Conservation (phyloP, 1,140 invertebrate species). For the Sminthurinus signatus region DNA sequence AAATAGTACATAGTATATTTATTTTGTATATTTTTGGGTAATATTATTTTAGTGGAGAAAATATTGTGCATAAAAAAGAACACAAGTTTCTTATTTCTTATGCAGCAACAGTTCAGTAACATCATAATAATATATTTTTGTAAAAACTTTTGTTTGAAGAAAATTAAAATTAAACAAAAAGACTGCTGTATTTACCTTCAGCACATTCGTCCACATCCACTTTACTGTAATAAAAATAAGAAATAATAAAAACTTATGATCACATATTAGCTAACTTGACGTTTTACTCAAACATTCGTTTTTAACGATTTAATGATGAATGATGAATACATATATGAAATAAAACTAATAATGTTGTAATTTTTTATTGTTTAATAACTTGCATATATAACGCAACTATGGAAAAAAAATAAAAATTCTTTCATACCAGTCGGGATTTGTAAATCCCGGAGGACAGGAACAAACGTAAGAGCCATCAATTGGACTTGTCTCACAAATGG, state of each 20-base stretch:
- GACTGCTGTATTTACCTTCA: constrained; percentile 60
- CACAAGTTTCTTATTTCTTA: too few species aligned
- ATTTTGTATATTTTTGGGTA: too few species aligned
- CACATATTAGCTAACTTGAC: too few species aligned
- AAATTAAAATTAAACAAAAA: neutral
- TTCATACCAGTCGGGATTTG: constrained; percentile 76
- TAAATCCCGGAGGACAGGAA: constrained; percentile 84
- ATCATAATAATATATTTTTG: too few species aligned
- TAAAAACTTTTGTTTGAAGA: too few species aligned
- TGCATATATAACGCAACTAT: neutral
- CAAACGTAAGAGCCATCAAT: constrained; percentile 91
- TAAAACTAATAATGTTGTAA: neutral
- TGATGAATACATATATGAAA: neutral
- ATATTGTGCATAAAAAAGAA: too few species aligned
- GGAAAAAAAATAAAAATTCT: neutral
- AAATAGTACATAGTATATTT: too few species aligned
- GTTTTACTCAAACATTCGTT: too few species aligned
- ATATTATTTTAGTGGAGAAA: too few species aligned
- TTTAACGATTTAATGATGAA: too few species aligned
- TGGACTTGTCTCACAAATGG: constrained; percentile 90
- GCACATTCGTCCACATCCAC: constrained; percentile 92
- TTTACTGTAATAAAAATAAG: constrained; percentile 48
- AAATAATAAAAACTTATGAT: neutral
- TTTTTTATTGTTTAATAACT: neutral
- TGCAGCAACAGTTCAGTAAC: too few species aligned